These are phyloP conservation scores for Dendrolimus punctatus DNA, from an alignment of 1,140 invertebrate genomes.

Conservation along the genomic window DNA sequence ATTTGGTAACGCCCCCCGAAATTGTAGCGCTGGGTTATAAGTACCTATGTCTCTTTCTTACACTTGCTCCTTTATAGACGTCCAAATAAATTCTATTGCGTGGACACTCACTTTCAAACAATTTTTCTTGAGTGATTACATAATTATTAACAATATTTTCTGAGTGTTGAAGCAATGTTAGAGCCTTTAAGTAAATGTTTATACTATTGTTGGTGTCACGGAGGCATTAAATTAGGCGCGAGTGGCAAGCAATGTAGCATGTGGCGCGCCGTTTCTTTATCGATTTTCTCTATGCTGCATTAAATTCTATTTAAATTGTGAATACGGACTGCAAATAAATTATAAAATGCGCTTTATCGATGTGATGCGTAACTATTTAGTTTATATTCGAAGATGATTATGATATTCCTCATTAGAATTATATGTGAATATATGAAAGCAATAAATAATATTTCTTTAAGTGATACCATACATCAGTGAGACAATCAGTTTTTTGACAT, in stretches of 20 bases:
- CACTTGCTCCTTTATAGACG: constrained; percentile 13
- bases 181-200: constrained; percentile 9
- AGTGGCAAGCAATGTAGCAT: constrained; percentile 42
- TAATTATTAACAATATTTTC: too few species aligned
- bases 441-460: too few species aligned
- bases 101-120: too few species aligned
- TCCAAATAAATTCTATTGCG: too few species aligned
- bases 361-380: constrained; percentile 19
- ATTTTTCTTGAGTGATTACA: too few species aligned
- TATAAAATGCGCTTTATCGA: constrained; percentile 35
- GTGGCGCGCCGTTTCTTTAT: constrained; percentile 61
- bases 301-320: constrained; percentile 62
- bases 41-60: constrained; percentile 40
- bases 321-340: constrained; percentile 53
- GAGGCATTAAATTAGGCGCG: constrained; percentile 34
- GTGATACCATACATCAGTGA: too few species aligned
- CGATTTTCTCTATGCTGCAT: constrained; percentile 69
- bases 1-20: constrained; percentile 36
- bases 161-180: too few species aligned
- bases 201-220: constrained; percentile 34
- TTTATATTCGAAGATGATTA: constrained; percentile 3
- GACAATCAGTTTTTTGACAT: constrained; percentile 18
- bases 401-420: too few species aligned
- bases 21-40: constrained; percentile 19
- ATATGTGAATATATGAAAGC: too few species aligned